A percentile compares a stretch with the other conserved stretches of the same genome.
Conservation (phyloP, 2,113 vertebrate species). For the Oxyruncus cristatus region DNA sequence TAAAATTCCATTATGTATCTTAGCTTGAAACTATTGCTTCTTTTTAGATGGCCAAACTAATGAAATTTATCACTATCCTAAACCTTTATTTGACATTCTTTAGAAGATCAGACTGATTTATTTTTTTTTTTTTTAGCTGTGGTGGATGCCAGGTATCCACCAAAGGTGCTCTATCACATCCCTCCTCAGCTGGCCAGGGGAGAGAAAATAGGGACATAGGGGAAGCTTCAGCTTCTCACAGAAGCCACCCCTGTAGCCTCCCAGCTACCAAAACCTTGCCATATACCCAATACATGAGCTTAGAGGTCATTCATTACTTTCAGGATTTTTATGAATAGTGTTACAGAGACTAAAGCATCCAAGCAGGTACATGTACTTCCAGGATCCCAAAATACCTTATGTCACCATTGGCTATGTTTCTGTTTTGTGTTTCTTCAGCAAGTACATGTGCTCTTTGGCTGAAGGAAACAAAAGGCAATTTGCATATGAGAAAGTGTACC, state of each 20-base stretch:
- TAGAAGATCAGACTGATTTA: neutral
- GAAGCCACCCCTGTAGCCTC: neutral
- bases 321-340: neutral
- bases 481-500: neutral
- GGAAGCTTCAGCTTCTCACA: neutral
- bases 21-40: neutral
- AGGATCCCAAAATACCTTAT: neutral
- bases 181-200: neutral
- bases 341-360: neutral
- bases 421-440: neutral
- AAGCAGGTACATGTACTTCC: neutral
- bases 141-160: neutral
- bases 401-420: neutral
- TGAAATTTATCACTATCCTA: neutral
- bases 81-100: neutral
- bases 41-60: neutral
- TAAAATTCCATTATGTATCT: neutral
- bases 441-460: neutral
- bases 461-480: neutral
- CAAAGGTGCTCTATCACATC: neutral
- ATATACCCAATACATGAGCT: neutral
- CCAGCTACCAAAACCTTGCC: neutral
- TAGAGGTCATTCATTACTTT: neutral
- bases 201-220: fast-evolving
- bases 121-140: neutral